Evolutionary conservation across 2,888 invertebrate species (phyloP), one percentile per base, ranked within the genome.

Genomic region (Ferdinandea cuprea): DNA sequence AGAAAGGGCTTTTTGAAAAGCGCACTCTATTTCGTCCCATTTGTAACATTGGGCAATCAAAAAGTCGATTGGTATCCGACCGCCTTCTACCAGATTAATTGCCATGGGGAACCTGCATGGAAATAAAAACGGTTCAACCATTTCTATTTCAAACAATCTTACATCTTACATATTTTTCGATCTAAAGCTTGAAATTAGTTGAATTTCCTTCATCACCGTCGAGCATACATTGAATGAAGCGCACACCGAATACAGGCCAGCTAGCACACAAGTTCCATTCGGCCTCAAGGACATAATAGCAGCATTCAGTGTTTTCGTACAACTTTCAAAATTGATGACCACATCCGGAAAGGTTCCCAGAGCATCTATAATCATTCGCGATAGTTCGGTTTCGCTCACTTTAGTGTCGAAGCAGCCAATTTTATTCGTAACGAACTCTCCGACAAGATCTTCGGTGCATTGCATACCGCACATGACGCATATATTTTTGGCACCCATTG

Each of bases 141-240:
- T 11, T 19, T 28, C 2, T 4, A 21, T 4, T 17, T 15, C 1
- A 40, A 7, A 5, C 2, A 30, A 8, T 5, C 1, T 7, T 4
- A 5, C 2, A 19, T 78, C 87, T 85, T 72, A 89, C 90, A 89
- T 89, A 52, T 89, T 89, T 11, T 86, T 87, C 2, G 88, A 88
- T 0, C 89, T 87, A 77, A 89, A 89, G 48, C 89, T 89, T 3
- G 89, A 87, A 37, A 87, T 65, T 2, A 89, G 69, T 5, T 83
- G 85, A 6, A 90, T 86, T 68, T 89, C 89, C 56, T 90, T 90
- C 88, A 88, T 88, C 0, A 90, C 73, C 1, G 88, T 84, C 11
- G 89, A 88, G 6, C 89, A 72, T 0, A 89, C 87, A 85, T 89
- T 90, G 30, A 89, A 88, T 52, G 87, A 87, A 28, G 87, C 89